Conservation (phyloP, 1,140 invertebrate genomes). For the Andricus grossulariae region DNA sequence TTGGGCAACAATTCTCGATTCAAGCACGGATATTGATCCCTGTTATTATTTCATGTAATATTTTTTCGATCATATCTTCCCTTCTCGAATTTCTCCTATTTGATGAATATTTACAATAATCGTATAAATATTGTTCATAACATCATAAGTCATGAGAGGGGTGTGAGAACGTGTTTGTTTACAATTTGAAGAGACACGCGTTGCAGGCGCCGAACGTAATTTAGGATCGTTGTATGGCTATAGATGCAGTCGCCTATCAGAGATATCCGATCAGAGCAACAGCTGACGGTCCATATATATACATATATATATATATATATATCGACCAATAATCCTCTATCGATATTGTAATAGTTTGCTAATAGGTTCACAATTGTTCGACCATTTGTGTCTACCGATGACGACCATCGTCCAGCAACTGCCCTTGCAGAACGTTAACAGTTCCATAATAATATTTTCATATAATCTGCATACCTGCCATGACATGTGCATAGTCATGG, state of each 20-base stretch:
- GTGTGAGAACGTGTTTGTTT: slow-evolving; percentile 38
- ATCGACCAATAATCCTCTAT: slow-evolving; percentile 60
- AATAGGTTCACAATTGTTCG: slow-evolving; percentile 65
- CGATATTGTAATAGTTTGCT: slow-evolving; percentile 66
- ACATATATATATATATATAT: too few species aligned
- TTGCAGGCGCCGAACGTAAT: slow-evolving; percentile 42
- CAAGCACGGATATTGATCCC: too few species aligned
- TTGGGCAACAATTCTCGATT: too few species aligned
- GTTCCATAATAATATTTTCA: slow-evolving; percentile 27
- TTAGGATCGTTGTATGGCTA: slow-evolving; percentile 39
- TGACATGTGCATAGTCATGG: not conserved
- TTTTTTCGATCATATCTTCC: too few species aligned
- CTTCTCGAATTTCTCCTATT: not conserved
- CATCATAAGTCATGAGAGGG: slow-evolving; percentile 35
- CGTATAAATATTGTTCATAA: slow-evolving; percentile 18
- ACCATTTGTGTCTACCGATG: slow-evolving; percentile 41
- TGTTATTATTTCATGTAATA: too few species aligned
- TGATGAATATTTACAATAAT: not conserved
- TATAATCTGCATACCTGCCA: not conserved
- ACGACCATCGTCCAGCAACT: slow-evolving; percentile 32
- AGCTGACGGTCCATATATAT: slow-evolving; percentile 62
- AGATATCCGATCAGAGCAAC: slow-evolving; percentile 61
- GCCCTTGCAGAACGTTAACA: slow-evolving; percentile 15
- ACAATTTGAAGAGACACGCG: slow-evolving; percentile 46
- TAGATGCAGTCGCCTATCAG: slow-evolving; percentile 47